Evolutionary conservation across 2,888 invertebrate genomes (phyloP).

Genomic region (Coleophora deauratella): DNA sequence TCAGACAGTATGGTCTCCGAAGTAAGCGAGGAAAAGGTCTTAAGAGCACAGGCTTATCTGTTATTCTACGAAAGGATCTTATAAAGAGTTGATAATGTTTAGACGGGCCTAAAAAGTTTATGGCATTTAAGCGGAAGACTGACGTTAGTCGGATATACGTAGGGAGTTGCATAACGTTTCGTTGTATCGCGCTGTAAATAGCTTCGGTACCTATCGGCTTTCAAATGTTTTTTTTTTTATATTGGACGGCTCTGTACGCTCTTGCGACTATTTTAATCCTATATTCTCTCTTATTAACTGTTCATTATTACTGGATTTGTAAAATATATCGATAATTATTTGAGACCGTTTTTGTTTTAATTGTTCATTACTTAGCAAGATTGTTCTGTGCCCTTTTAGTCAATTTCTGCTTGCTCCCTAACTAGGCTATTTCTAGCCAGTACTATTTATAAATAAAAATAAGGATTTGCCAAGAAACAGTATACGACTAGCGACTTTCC

Average conservation of each 20-base stretch:
- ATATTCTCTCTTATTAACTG: slow-evolving; percentile 1
- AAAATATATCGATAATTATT: not conserved
- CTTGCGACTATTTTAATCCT: slow-evolving; percentile 8
- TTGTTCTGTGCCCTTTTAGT: not conserved
- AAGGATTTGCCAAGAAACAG: not conserved
- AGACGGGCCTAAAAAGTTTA: slow-evolving; percentile 28
- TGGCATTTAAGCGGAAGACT: slow-evolving; percentile 63
- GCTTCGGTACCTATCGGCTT: slow-evolving; percentile 20
- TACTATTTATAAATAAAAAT: not conserved
- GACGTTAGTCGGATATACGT: slow-evolving; percentile 29
- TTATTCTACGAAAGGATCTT: slow-evolving; percentile 96
- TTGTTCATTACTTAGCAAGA: not conserved
- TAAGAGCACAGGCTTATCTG: slow-evolving; percentile 93
- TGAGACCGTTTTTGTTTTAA: too few species aligned
- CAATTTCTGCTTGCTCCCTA: too few species aligned
- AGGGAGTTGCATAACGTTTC: slow-evolving; percentile 23
- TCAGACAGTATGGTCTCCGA: slow-evolving; percentile 92
- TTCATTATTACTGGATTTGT: slow-evolving; percentile 11
- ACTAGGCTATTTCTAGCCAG: not conserved
- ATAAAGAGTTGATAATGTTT: slow-evolving; percentile 46
- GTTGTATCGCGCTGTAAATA: slow-evolving; percentile 42
- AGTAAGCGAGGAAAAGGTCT: slow-evolving; percentile 85
- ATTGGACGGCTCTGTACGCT: not conserved
- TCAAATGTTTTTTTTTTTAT: slow-evolving; percentile 5
- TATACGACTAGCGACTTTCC: too few species aligned